Evolutionary conservation across 1,140 invertebrate species (phyloP).

Genomic region (Asbolus verrucosus): DNA sequence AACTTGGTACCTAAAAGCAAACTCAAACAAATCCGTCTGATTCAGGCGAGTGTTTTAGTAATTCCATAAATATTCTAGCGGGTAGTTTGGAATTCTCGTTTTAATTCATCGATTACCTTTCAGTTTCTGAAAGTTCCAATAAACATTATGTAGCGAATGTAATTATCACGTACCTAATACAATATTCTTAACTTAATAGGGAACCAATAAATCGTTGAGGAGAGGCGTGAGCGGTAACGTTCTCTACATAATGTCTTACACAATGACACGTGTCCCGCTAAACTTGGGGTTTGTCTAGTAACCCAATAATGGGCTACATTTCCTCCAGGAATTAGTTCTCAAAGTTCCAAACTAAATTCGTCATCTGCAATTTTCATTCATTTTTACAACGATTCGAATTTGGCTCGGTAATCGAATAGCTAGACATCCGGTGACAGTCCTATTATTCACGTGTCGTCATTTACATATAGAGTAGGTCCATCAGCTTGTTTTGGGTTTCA

Average conservation of each 20-base stretch:
- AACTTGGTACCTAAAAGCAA: conserved; percentile 20
- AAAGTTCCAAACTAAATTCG: background rate
- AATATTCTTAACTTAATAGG: conserved; percentile 25
- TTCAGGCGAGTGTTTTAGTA: background rate
- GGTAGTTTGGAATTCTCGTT: conserved; percentile 17
- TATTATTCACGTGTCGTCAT: conserved; percentile 26
- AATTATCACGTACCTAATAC: background rate
- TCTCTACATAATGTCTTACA: conserved; percentile 9
- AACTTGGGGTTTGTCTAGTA: conserved; percentile 3
- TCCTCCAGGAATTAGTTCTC: background rate
- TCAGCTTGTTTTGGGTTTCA: conserved; percentile 7
- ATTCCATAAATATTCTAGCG: conserved; percentile 22
- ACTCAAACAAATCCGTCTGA: conserved; percentile 19
- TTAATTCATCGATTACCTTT: conserved; percentile 16
- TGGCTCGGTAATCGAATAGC: conserved; percentile 21
- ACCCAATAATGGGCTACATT: conserved; percentile 2
- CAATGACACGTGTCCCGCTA: conserved; percentile 2
- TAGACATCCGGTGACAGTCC: conserved; percentile 26
- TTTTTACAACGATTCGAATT: conserved; percentile 25
- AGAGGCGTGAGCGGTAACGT: background rate
- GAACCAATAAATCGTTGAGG: conserved; percentile 1
- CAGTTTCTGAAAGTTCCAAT: conserved; percentile 2
- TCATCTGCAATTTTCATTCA: conserved; percentile 11
- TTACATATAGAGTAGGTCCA: conserved; percentile 36
- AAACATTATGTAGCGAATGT: conserved; percentile 7